Conservation (phyloP, 1,140 invertebrate genomes). For the honey bee (Apis mellifera) region Amel_HAv3.1 CM009943.2:2535501-2536000, state of each 20-base stretch:
- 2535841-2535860: not conserved
- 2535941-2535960: conserved; percentile 85
- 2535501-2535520: conserved; percentile 82
- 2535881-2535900: conserved; percentile 42
- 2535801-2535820: conserved; percentile 84
- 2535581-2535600: conserved; percentile 85
- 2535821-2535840: conserved; percentile 79
- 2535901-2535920: conserved; percentile 83
- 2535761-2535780: conserved; percentile 88
- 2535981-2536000: conserved; percentile 57
- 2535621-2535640: conserved; percentile 73
- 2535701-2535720: conserved; percentile 88
- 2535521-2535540: conserved; percentile 85
- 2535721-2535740: conserved; percentile 85
- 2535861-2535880: conserved; percentile 7
- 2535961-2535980: conserved; percentile 84
- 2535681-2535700: conserved; percentile 80
- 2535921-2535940: conserved; percentile 84
- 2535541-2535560: conserved; percentile 86
- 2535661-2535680: too few relatives aligned
- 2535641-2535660: not conserved
- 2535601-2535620: conserved; percentile 85
- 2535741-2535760: conserved; percentile 85
- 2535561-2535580: conserved; percentile 86
- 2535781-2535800: conserved; percentile 86